These are phyloP conservation scores for Helostoma temminkii DNA, from an alignment of 2,797 vertebrate species.

Conservation along the genomic window DNA sequence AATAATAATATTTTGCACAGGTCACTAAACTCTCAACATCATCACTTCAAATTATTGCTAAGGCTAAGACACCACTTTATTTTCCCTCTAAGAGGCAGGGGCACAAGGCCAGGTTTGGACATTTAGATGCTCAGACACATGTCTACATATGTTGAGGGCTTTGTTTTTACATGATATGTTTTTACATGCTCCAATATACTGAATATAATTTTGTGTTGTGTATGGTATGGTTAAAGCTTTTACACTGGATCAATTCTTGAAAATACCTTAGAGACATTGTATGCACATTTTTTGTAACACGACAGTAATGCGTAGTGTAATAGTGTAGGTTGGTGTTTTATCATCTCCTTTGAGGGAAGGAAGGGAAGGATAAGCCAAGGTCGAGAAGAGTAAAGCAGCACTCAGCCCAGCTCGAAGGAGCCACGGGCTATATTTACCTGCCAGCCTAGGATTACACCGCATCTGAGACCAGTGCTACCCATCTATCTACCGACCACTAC, in stretches of 20 bases:
- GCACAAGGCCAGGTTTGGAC: no score
- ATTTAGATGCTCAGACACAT: no score
- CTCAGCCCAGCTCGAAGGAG: conserved; percentile 66
- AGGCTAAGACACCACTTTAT: no score
- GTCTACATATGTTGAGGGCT: no score
- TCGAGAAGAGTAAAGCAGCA: conserved; percentile 69
- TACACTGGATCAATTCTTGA: not conserved
- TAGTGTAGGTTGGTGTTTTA: conserved; percentile 30
- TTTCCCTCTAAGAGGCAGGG: no score
- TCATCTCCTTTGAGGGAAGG: conserved; percentile 52
- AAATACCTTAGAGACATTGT: not conserved
- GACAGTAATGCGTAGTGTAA: not conserved
- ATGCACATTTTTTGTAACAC: conserved; percentile 1
- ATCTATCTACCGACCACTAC: conserved; percentile 55
- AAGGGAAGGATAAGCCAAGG: conserved; percentile 74
- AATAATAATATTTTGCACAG: no score
- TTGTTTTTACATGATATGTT: no score
- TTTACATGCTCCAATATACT: not conserved
- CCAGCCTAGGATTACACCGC: conserved; percentile 74
- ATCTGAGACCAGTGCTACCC: conserved; percentile 56
- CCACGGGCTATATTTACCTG: conserved; percentile 81
- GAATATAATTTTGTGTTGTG: not conserved
- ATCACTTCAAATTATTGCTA: no score
- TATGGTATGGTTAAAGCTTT: not conserved
- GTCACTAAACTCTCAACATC: no score